These are phyloP conservation scores for Caenorhabditis sinica DNA, from an alignment of 2,888 invertebrate genomes.

Conservation along the genomic window DNA sequence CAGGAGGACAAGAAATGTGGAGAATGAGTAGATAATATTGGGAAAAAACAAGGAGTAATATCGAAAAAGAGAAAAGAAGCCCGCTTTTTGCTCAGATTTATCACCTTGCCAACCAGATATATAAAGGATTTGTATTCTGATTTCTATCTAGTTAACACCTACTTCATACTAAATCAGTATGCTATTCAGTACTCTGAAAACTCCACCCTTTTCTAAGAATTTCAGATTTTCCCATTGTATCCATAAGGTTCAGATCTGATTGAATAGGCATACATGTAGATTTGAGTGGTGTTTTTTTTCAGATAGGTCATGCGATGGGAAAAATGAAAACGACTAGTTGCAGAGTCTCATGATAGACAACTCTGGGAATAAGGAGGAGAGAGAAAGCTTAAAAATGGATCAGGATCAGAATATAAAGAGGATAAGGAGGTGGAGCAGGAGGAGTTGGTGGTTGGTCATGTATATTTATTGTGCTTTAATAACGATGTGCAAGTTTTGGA, in stretches of 20 bases:
- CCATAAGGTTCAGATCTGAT: background rate
- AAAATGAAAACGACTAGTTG: conserved; percentile 3
- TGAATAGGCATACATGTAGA: background rate
- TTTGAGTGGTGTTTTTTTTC: no score
- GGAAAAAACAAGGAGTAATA: no score
- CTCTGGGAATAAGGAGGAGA: conserved; percentile 6
- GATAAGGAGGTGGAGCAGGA: background rate
- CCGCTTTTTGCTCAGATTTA: conserved; percentile 39
- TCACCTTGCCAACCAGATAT: conserved; percentile 58
- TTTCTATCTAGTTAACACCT: conserved; percentile 32
- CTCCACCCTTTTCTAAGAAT: conserved; percentile 1
- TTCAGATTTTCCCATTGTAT: background rate
- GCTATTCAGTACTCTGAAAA: conserved; percentile 31
- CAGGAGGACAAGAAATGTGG: conserved; percentile 13
- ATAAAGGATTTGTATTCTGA: conserved; percentile 36
- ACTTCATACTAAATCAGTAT: conserved; percentile 33
- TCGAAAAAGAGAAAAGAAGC: conserved; percentile 43
- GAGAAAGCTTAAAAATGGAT: conserved; percentile 5
- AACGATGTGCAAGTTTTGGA: background rate
- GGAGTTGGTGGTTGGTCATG: conserved; percentile 1
- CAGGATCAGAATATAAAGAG: conserved; percentile 3
- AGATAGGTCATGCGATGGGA: conserved; percentile 11
- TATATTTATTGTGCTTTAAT: conserved; percentile 5
- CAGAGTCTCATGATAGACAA: conserved; percentile 8
- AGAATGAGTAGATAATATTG: conserved; percentile 18